phyloP scores from a whole-genome alignment of 1,140 invertebrate species.

The Paramacrobiotus metropolitanus region DNA sequence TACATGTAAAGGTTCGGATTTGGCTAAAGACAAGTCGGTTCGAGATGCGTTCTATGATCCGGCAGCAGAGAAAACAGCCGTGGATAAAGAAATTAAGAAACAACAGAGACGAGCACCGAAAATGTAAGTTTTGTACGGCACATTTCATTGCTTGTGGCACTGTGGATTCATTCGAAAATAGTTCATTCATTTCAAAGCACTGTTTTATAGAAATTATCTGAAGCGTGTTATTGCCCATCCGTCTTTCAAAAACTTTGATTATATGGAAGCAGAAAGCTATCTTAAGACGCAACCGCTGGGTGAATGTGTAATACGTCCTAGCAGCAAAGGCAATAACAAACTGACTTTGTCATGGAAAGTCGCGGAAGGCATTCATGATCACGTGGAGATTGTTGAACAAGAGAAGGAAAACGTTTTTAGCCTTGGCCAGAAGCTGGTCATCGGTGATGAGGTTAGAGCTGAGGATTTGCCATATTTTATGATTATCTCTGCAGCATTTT shows the following conservation, averaged over 20 bases:
- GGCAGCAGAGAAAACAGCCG: background rate
- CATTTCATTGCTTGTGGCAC: no score
- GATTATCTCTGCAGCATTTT: constrained; percentile 4
- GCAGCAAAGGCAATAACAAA: constrained; percentile 69
- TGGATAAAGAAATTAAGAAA: background rate
- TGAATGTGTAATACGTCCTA: constrained; percentile 82
- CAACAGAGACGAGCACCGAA: background rate
- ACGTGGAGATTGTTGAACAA: constrained; percentile 82
- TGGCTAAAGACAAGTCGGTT: constrained; percentile 49
- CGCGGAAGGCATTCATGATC: constrained; percentile 69
- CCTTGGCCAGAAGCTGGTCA: constrained; percentile 63
- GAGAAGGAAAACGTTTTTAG: constrained; percentile 92
- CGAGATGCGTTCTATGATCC: background rate
- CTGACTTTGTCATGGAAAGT: constrained; percentile 98
- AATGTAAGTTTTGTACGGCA: background rate
- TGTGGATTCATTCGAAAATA: no score
- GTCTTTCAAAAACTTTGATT: constrained; percentile 87
- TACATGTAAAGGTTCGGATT: constrained; percentile 73
- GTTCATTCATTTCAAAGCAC: no score
- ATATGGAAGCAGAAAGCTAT: constrained; percentile 65
- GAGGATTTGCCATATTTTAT: background rate
- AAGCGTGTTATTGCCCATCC: constrained; percentile 94
- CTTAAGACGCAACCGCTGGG: constrained; percentile 80
- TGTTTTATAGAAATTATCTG: constrained; percentile 25
- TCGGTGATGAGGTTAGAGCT: constrained; percentile 28